Percentiles rank a stretch among this genome's conserved stretches.
phyloP scores from a whole-genome alignment of 2,797 vertebrate genomes.

The Acropternis orthonyx region DNA sequence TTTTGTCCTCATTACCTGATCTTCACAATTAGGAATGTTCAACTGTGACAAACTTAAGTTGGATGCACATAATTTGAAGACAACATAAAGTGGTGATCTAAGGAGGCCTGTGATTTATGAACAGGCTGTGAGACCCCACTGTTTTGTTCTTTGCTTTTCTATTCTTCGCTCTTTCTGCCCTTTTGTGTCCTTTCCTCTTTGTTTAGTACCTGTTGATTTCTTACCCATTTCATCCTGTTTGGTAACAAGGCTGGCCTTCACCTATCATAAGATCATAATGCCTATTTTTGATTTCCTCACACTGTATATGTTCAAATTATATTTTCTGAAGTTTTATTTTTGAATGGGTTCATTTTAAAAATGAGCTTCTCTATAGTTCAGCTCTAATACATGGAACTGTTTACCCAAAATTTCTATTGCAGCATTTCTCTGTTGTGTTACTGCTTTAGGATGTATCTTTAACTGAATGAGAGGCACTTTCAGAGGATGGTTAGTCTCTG shows the following conservation, averaged over 20 bases:
- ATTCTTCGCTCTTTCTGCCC: not conserved
- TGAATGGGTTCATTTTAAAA: not conserved
- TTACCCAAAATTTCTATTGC: not conserved
- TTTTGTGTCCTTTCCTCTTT: not conserved
- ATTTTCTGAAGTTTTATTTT: not conserved
- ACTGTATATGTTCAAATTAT: not conserved
- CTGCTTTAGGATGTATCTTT: not conserved
- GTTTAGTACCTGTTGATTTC: not conserved
- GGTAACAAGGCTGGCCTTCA: not conserved
- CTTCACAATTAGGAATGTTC: not conserved
- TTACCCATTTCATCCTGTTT: not conserved
- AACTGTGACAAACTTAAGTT: accelerated
- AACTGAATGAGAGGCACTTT: not conserved
- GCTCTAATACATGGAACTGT: not conserved
- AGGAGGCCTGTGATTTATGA: not conserved
- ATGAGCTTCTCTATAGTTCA: not conserved
- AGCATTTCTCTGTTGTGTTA: not conserved
- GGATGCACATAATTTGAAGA: not conserved
- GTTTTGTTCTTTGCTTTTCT: not conserved
- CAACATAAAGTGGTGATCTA: not conserved
- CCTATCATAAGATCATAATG: not conserved
- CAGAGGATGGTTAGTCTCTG: not conserved
- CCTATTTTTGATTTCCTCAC: not conserved
- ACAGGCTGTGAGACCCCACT: not conserved
- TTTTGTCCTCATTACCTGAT: not conserved